Conservation (phyloP, 1,140 invertebrate species). For the Penaeus japonicus region DNA sequence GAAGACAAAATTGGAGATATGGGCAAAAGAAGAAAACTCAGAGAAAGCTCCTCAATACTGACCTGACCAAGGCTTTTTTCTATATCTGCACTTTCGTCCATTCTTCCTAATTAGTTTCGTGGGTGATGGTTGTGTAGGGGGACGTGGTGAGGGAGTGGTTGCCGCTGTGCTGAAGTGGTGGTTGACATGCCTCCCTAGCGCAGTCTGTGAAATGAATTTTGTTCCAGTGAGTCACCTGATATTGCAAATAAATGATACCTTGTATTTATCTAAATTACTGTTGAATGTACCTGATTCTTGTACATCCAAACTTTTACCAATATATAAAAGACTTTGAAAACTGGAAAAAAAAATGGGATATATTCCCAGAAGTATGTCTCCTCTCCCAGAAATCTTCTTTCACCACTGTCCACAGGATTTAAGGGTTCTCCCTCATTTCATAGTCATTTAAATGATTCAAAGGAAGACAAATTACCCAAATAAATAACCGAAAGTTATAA, state of each 20-base stretch:
- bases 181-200: constrained; percentile 91
- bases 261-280: too few species aligned
- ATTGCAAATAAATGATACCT: not conserved
- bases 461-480: too few species aligned
- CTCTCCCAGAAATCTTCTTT: too few species aligned
- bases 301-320: too few species aligned
- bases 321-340: too few species aligned
- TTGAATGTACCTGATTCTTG: too few species aligned
- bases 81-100: constrained; percentile 82
- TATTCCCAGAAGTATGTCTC: too few species aligned
- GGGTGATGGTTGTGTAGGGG: constrained; percentile 51
- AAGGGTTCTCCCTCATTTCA: not conserved
- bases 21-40: not conserved
- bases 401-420: not conserved
- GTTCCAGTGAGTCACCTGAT: constrained; percentile 25
- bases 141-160: constrained; percentile 66
- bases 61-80: constrained; percentile 74
- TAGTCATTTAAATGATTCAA: too few species aligned
- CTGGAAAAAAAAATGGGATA: too few species aligned
- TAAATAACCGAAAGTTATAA: too few species aligned
- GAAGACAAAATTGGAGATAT: not conserved
- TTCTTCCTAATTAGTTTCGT: constrained; percentile 83
- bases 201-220: constrained; percentile 70
- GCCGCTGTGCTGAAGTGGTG: constrained; percentile 82
- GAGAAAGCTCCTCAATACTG: constrained; percentile 26